A percentile compares a stretch with the other conserved stretches of the same genome.
phyloP scores from a whole-genome alignment of 2,888 invertebrate genomes.

The Rotaria magnacalcarata region DNA sequence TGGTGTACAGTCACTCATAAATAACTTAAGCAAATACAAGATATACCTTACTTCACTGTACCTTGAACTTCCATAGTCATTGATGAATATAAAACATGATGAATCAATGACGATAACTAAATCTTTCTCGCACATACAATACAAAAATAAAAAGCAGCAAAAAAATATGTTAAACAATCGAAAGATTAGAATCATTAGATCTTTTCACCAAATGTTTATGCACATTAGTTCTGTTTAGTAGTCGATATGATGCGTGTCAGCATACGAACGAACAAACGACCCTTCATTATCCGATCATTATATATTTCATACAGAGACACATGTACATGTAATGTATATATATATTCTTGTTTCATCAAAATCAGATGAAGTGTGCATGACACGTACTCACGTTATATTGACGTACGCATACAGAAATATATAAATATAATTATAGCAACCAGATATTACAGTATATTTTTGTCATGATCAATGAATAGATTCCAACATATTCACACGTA shows the following conservation, averaged over 20 bases:
- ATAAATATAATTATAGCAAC: not conserved
- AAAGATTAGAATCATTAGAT: conserved; percentile 7
- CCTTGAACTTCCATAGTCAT: not conserved
- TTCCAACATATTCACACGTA: not conserved
- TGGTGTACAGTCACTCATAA: not conserved
- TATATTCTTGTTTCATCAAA: not conserved
- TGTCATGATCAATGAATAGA: not conserved
- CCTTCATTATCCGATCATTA: conserved; percentile 29
- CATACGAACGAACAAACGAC: not conserved
- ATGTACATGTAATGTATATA: not conserved
- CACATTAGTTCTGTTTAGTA: not conserved
- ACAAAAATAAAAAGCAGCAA: not conserved
- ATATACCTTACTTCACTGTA: not conserved
- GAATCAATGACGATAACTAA: not conserved
- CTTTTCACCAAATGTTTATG: not conserved
- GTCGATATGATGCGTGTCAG: not conserved
- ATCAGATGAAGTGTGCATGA: not conserved
- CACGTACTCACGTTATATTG: not conserved
- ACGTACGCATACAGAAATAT: too few species aligned
- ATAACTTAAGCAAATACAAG: not conserved
- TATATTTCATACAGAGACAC: not conserved
- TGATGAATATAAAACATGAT: not conserved
- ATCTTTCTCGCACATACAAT: not conserved
- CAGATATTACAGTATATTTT: not conserved
- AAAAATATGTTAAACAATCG: not conserved